Conservation (phyloP, 2,797 vertebrate species). For the Gambusia yucatana region DNA sequence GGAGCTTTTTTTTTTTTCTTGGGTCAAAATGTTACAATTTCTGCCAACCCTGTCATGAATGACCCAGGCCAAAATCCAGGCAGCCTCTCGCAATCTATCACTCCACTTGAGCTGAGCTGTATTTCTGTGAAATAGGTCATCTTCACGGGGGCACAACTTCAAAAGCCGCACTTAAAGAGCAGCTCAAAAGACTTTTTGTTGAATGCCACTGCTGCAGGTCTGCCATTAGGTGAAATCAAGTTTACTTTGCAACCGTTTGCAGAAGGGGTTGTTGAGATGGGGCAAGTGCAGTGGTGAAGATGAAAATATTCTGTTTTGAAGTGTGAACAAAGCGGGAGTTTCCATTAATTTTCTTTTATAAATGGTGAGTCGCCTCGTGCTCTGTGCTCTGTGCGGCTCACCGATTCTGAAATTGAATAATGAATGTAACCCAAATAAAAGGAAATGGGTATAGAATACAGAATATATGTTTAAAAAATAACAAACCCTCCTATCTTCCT, state of each 20-base stretch:
- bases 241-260: constrained; percentile 34
- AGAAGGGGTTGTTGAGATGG: constrained; percentile 21
- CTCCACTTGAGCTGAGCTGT: constrained; percentile 27
- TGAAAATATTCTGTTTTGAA: constrained; percentile 32
- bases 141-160: constrained; percentile 59
- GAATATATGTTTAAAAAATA: constrained; percentile 56
- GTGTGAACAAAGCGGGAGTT: constrained; percentile 51
- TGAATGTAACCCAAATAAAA: constrained; percentile 55
- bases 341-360: constrained; percentile 57
- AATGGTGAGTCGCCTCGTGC: constrained; percentile 59
- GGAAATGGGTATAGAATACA: constrained; percentile 56
- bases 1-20: constrained; percentile 3
- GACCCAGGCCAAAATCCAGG: constrained; percentile 43
- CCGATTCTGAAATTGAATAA: constrained; percentile 63
- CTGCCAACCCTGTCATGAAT: constrained; percentile 33
- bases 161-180: constrained; percentile 56
- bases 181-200: constrained; percentile 10
- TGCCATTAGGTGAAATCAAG: constrained; percentile 43
- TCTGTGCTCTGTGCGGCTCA: constrained; percentile 51
- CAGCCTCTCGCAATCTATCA: constrained; percentile 43
- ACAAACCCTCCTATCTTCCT: constrained; percentile 30
- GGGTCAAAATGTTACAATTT: constrained; percentile 53
- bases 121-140: constrained; percentile 71
- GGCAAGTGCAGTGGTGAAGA: constrained; percentile 26
- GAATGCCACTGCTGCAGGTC: constrained; percentile 26